A percentile compares a stretch with the other conserved stretches of the same genome.
Evolutionary conservation across 2,888 invertebrate species (phyloP).

Genomic region (Zele albiditarsus): DNA sequence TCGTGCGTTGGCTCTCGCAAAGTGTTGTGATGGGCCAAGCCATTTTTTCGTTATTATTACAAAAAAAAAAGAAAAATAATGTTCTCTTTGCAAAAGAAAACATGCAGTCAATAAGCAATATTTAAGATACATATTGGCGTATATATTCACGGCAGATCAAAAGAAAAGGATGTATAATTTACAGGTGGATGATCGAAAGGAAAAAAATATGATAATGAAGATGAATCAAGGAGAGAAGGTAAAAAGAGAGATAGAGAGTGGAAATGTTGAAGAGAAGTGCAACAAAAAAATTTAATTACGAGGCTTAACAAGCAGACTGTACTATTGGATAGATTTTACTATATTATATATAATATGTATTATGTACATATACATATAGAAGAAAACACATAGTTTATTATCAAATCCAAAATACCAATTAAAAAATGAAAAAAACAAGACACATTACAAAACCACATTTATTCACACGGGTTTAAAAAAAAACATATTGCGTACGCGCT

Average conservation of each 20-base stretch:
- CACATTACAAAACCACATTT: constrained; percentile 45
- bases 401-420: constrained; percentile 56
- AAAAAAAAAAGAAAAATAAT: constrained; percentile 32
- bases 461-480: constrained; percentile 40
- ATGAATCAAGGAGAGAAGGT: constrained; percentile 26
- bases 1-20: constrained; percentile 63
- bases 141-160: constrained; percentile 55
- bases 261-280: constrained; percentile 39
- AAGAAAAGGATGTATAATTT: constrained; percentile 27
- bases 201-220: constrained; percentile 6
- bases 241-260: constrained; percentile 50
- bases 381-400: constrained; percentile 66
- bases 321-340: constrained; percentile 71
- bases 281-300: constrained; percentile 56
- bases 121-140: constrained; percentile 51
- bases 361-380: constrained; percentile 59
- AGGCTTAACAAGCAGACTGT: constrained; percentile 72
- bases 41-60: constrained; percentile 50
- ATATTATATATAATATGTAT: constrained; percentile 63
- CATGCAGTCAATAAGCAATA: constrained; percentile 55
- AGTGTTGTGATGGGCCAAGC: constrained; percentile 55
- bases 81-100: constrained; percentile 46
- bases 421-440: constrained; percentile 24
- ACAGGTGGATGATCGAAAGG: not conserved
- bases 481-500: constrained; percentile 51